Percentiles rank a stretch among this genome's conserved stretches.
Evolutionary conservation across 2,113 vertebrate species (phyloP).

Genomic region (Stictonetta naevosa): DNA sequence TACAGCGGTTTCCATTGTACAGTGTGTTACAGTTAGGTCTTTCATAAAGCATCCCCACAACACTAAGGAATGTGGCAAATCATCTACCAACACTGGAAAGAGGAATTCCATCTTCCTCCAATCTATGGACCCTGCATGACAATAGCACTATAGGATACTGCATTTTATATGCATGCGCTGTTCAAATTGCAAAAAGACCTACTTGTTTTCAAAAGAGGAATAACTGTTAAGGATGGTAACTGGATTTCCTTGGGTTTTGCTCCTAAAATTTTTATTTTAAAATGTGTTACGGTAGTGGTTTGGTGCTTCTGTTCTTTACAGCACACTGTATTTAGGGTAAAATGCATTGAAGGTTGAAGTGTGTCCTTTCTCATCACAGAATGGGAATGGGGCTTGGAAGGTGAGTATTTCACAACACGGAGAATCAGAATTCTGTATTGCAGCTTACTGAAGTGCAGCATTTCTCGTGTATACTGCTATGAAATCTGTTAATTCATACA

Average conservation of each 20-base stretch:
- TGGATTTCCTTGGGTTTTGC: background rate
- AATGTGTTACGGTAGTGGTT: background rate
- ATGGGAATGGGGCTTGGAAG: background rate
- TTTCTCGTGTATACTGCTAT: background rate
- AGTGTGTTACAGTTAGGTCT: background rate
- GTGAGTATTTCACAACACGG: background rate
- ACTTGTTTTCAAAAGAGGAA: background rate
- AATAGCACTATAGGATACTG: background rate
- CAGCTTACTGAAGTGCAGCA: rapidly evolving
- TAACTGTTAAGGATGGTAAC: background rate
- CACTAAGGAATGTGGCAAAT: background rate
- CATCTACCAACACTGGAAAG: background rate
- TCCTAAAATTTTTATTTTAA: background rate
- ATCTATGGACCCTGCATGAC: background rate
- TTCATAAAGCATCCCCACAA: background rate
- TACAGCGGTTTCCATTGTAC: background rate
- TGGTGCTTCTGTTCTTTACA: background rate
- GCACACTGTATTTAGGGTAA: background rate
- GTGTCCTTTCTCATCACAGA: background rate
- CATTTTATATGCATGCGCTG: background rate
- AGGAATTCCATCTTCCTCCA: background rate
- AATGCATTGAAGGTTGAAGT: background rate
- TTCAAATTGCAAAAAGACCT: background rate
- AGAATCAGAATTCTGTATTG: background rate
- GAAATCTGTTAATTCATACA: rapidly evolving